Evolutionary conservation across 2,888 invertebrate genomes (phyloP).

Genomic region (Chalcosyrphus nemorum): DNA sequence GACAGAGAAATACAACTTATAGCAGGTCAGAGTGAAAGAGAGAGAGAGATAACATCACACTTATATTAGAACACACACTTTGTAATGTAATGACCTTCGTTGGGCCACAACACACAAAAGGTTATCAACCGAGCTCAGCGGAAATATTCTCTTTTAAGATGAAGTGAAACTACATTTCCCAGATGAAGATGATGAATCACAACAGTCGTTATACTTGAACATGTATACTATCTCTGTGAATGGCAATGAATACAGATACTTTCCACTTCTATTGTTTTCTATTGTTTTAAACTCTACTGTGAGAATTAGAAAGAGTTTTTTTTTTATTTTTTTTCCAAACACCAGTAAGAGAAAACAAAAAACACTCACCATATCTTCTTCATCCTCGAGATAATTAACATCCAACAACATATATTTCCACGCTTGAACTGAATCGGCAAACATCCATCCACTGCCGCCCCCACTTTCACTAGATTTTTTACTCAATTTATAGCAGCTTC

Average conservation of each 20-base stretch:
- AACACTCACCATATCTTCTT: conserved; percentile 82
- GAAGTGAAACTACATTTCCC: conserved; percentile 48
- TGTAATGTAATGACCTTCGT: conserved; percentile 49
- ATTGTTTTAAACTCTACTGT: conserved; percentile 51
- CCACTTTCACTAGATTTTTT: conserved; percentile 71
- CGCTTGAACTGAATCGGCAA: conserved; percentile 79
- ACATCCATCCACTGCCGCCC: conserved; percentile 56
- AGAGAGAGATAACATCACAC: neutral
- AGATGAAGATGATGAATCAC: conserved; percentile 56
- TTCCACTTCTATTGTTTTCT: conserved; percentile 63
- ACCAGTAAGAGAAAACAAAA: conserved; percentile 27
- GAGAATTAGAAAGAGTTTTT: conserved; percentile 34
- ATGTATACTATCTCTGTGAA: conserved; percentile 6
- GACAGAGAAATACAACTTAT: neutral
- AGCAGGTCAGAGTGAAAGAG: too few species aligned
- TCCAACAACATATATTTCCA: conserved; percentile 80
- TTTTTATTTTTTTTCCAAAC: too few species aligned
- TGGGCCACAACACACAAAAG: conserved; percentile 35
- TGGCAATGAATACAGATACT: conserved; percentile 18
- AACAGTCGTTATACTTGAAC: neutral
- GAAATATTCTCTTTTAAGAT: conserved; percentile 19
- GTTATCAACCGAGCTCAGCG: conserved; percentile 63
- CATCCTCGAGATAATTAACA: conserved; percentile 80
- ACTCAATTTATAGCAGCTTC: conserved; percentile 38
- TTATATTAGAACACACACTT: conserved; percentile 1